phyloP scores from a whole-genome alignment of 2,888 invertebrate genomes.

The Drosophila trichaetosa region DNA sequence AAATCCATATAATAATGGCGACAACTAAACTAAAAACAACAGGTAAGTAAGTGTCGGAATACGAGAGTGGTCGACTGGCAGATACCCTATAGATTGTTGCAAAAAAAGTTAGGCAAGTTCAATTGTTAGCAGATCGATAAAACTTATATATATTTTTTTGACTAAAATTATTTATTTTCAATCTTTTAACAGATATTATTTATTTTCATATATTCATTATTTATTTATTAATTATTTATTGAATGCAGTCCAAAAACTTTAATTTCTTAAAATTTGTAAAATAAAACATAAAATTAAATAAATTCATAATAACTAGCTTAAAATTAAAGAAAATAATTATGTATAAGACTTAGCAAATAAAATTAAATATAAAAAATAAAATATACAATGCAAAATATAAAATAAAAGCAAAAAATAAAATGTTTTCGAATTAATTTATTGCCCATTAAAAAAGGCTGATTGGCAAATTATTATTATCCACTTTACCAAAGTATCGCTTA shows the following conservation, averaged over 20 bases:
- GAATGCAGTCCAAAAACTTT: too few relatives aligned
- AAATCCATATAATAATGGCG: conserved; percentile 64
- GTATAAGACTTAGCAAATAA: neutral
- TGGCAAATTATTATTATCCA: neutral
- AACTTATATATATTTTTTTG: neutral
- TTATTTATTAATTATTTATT: neutral
- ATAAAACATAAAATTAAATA: neutral
- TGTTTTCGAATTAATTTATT: neutral
- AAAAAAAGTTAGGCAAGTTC: neutral
- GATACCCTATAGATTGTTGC: conserved; percentile 7
- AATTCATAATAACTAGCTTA: neutral
- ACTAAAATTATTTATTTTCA: neutral
- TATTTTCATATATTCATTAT: neutral
- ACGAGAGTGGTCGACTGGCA: neutral
- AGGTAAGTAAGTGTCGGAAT: neutral
- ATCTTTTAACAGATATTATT: neutral
- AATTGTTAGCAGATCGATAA: neutral
- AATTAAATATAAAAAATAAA: neutral
- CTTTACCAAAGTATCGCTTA: neutral
- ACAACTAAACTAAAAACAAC: conserved; percentile 53
- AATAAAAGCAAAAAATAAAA: neutral
- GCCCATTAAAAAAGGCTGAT: too few relatives aligned
- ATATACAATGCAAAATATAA: neutral
- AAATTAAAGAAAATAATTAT: neutral
- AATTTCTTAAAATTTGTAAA: neutral